A percentile compares a stretch with the other conserved stretches of the same genome.
phyloP scores from a whole-genome alignment of 1,140 invertebrate genomes.

The Paralvinella palmiformis region DNA sequence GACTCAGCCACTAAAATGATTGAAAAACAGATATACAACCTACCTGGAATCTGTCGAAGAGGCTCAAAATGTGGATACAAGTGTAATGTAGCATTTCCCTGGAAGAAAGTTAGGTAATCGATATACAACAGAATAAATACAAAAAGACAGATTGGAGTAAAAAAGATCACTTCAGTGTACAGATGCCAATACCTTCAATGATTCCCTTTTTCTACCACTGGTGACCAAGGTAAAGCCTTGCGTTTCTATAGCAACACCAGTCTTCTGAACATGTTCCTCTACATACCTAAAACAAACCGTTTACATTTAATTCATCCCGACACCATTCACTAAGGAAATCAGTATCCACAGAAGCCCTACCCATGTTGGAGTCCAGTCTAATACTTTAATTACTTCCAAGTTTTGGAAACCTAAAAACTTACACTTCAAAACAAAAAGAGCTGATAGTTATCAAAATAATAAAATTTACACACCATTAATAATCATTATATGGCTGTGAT shows the following conservation, averaged over 20 bases:
- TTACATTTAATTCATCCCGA: too few relatives aligned
- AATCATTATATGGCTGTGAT: too few relatives aligned
- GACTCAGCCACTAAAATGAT: neutral
- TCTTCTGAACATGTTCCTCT: conserved; percentile 59
- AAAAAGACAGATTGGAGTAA: neutral
- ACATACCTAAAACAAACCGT: conserved; percentile 53
- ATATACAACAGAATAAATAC: too few relatives aligned
- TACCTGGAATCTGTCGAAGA: conserved; percentile 55
- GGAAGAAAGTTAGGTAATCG: too few relatives aligned
- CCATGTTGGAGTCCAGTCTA: too few relatives aligned
- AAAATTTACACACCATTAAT: too few relatives aligned
- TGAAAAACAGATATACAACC: conserved; percentile 20
- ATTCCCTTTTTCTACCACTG: conserved; percentile 57
- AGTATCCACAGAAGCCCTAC: too few relatives aligned
- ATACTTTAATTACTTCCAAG: too few relatives aligned
- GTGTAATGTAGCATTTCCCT: conserved; percentile 61
- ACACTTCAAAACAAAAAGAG: too few relatives aligned
- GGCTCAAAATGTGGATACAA: conserved; percentile 60
- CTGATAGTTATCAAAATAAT: too few relatives aligned
- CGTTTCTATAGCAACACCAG: conserved; percentile 62
- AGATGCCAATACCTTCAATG: conserved; percentile 50
- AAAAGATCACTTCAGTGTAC: neutral
- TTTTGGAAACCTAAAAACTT: too few relatives aligned
- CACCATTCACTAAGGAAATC: too few relatives aligned
- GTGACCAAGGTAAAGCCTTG: conserved; percentile 60